Conservation (phyloP, 2,888 invertebrate genomes). For the Anarsia innoxiella region DNA sequence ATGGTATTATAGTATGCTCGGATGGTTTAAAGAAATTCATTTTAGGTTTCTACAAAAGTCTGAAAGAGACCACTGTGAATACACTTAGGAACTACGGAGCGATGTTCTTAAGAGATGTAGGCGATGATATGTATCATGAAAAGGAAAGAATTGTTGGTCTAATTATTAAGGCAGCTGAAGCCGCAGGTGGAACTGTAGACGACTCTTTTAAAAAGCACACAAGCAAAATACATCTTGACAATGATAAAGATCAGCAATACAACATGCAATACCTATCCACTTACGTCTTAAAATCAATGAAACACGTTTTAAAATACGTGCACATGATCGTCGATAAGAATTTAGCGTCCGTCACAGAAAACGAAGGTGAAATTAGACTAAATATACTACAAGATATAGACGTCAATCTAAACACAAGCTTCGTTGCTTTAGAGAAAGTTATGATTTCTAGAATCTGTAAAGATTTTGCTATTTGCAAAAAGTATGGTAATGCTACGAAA, state of each 20-base stretch:
- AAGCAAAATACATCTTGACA: constrained; percentile 28
- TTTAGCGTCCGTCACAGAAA: constrained; percentile 21
- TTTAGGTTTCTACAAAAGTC: constrained; percentile 29
- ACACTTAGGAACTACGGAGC: constrained; percentile 42
- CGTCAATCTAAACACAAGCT: constrained; percentile 37
- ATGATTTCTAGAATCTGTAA: constrained; percentile 32
- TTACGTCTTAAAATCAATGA: constrained; percentile 27
- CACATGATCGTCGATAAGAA: constrained; percentile 16
- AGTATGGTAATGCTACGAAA: constrained; percentile 11
- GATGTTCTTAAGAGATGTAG: constrained; percentile 46
- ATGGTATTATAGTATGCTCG: constrained; percentile 38
- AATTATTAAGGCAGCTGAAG: constrained; percentile 25
- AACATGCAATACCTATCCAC: constrained; percentile 32
- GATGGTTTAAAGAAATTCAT: constrained; percentile 39
- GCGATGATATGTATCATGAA: constrained; percentile 26
- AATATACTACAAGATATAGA: constrained; percentile 34
- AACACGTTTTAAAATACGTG: constrained; percentile 19
- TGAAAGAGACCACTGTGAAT: constrained; percentile 39
- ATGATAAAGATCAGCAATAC: constrained; percentile 23
- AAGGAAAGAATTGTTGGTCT: constrained; percentile 25
- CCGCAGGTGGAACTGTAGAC: constrained; percentile 23
- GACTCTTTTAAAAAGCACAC: constrained; percentile 30
- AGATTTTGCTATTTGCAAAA: constrained; percentile 40
- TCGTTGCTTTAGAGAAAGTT: constrained; percentile 33
- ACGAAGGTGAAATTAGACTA: constrained; percentile 21